Base-by-base conservation (phyloP, 2,888 invertebrate species). In the Nomada flava region DNA sequence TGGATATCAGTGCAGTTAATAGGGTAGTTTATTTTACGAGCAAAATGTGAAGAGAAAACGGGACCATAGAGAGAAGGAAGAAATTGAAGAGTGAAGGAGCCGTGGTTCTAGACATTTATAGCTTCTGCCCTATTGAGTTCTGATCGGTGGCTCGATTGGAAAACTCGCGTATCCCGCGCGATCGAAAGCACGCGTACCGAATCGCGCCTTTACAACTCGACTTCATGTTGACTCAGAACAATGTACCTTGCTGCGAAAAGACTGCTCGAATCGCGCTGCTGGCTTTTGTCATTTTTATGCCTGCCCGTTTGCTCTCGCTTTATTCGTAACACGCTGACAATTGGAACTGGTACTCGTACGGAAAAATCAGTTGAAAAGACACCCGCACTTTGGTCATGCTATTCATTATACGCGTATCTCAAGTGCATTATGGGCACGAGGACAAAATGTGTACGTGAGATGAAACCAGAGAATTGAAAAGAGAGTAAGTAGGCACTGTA, bases 1-100 rank as follows among this genome's bases (percentile, higher is more conserved):
- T 74, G 73, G 67, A 67, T 87, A 75, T 68, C 73, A 52, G 26
- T 20, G 74, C 73, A 57, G 70, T 86, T 87, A 86, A 88, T 88
- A 76, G 78, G 81, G 50, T 77, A 77, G 76, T 80, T 70, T 78
- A 53, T 76, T 88, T 86, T 78, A 88, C 26, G 76, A 53, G 65
- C 15, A 4, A 47, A 13, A 4, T 2, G 23, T 5, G 15, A 42
- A 36, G 13, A 29, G 53, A 29, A 36, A 44, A 29, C 23, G 57
- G 47, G n/a, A 15, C 29, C 42, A 20, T 20, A 23, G 15, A 47
- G 47, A 7, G 7, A 23, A 36, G 23, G 20, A 13, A 42, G 26
- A 23, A 20, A 18, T 9, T 10, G 36, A 23, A 23, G 23, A 26
- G 57, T 2, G 20, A 29, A 20, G 60, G 65, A 68, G 70, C 23